A percentile compares a stretch with the other conserved stretches of the same genome.
These are phyloP conservation scores for Lepilemur ruficaudatus DNA, from an alignment of 2,797 vertebrate species.

Conservation along the genomic window DNA sequence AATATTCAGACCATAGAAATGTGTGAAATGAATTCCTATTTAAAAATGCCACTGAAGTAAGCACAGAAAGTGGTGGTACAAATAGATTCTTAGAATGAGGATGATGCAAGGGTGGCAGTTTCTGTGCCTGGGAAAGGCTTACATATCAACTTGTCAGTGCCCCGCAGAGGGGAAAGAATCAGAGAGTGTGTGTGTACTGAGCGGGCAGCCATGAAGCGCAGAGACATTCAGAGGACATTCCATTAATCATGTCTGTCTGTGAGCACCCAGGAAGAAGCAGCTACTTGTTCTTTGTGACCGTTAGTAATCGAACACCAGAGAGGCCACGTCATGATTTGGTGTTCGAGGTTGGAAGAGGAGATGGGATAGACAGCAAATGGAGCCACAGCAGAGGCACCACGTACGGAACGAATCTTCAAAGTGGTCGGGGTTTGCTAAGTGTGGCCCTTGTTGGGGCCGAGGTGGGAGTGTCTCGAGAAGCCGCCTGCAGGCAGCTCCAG, in stretches of 20 bases:
- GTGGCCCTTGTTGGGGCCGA: not conserved
- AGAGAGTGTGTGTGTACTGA: no score
- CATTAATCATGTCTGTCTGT: conserved; percentile 34
- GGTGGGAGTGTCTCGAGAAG: not conserved
- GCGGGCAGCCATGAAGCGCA: not conserved
- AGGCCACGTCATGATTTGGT: conserved; percentile 35
- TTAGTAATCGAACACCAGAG: conserved; percentile 62
- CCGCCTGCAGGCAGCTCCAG: not conserved
- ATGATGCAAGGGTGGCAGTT: not conserved
- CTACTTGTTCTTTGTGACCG: conserved; percentile 48
- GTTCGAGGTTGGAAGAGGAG: not conserved
- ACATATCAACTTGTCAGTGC: not conserved
- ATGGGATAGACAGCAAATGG: conserved; percentile 60
- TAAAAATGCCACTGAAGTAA: not conserved
- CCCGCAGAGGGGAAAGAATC: not conserved
- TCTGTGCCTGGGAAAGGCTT: not conserved
- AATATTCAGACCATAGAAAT: not conserved
- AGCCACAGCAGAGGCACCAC: not conserved
- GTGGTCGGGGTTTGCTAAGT: not conserved
- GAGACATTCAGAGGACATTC: conserved; percentile 5
- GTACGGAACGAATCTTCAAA: not conserved
- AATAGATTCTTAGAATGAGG: not conserved
- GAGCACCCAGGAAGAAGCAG: conserved; percentile 43
- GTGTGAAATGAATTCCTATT: not conserved
- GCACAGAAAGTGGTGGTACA: not conserved